Evolutionary conservation across 2,797 vertebrate genomes (phyloP), one percentile per base, ranked within the genome.

Genomic region (Microhierax caerulescens): DNA sequence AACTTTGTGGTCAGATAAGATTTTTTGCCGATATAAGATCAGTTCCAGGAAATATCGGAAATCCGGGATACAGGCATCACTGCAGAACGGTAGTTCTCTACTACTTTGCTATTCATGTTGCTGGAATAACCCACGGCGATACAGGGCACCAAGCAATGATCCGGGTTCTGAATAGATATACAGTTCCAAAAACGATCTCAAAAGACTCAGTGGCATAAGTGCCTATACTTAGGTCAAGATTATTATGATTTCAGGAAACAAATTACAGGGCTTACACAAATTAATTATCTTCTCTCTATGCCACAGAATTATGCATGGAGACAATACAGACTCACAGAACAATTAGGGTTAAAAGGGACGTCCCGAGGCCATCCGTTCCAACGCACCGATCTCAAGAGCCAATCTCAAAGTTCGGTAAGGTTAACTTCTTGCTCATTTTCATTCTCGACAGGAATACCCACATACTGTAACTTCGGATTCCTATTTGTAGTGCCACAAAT

Each of bases 171-270:
- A 83, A 82, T 4, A 63, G 68, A 80, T 59, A 8, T 45, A 20
- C 36, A 32, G 43, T 59, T 90, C 74, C 60, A 83, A 53, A 94
- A 94, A 57, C 4, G 1, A 21, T 10, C 3, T 16, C 51, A 41
- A 73, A 95, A 59, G 3, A 4, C 70, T 87, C 32, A 13, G 53
- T 43, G 59, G 90, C 51, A 5, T 9, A 79, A 7, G 53, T 81
- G 57, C 2, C 75, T 92, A 24, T 5, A 17, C 24, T 54, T 21
- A 64, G 53, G 92, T 89, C 85, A 96, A 97, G 76, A 91, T 51
- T 93, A 85, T 89, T 80, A 91, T 30, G 65, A 97, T 96, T 94
- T 94, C 85, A 93, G 78, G 39, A 90, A 81, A 89, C 7, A 95
- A 93, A 87, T 91, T 79, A 88, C 63, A 70, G 85, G 61, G 87